Percentiles rank a stretch among this genome's conserved stretches.
Evolutionary conservation across 2,797 vertebrate species (phyloP).

Genomic region (Pangasius mekongensis): DNA sequence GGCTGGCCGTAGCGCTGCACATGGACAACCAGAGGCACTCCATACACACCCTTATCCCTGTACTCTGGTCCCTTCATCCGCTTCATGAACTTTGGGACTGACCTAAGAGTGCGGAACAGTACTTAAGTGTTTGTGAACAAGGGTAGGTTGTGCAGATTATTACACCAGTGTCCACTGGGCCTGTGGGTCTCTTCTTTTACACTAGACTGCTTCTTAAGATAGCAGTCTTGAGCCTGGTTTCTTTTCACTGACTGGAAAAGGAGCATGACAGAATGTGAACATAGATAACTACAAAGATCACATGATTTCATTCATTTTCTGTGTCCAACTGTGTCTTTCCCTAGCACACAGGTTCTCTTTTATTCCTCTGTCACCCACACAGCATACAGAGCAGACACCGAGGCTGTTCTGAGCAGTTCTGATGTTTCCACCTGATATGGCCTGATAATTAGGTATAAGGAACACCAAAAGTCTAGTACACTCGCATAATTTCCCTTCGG

Average conservation of each 20-base stretch:
- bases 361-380: not conserved
- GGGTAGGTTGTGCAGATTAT: not conserved
- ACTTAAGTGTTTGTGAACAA: not conserved
- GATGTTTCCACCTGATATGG: not conserved
- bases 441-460: not conserved
- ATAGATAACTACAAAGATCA: not conserved
- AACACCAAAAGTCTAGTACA: not conserved
- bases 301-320: not conserved
- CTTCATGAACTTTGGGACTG: conserved; percentile 98
- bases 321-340: not conserved
- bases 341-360: not conserved
- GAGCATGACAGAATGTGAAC: conserved; percentile 4
- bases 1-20: conserved; percentile 95
- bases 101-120: conserved; percentile 75
- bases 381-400: not conserved
- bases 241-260: not conserved
- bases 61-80: conserved; percentile 97
- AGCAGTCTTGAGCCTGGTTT: not conserved
- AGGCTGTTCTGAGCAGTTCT: not conserved
- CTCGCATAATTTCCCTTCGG: not conserved
- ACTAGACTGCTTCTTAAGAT: not conserved
- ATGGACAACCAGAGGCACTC: conserved; percentile 92
- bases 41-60: conserved; percentile 94
- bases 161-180: not conserved
- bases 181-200: not conserved